Evolutionary conservation across 2,113 vertebrate species (phyloP).

Genomic region (Salvelinus alpinus): DNA sequence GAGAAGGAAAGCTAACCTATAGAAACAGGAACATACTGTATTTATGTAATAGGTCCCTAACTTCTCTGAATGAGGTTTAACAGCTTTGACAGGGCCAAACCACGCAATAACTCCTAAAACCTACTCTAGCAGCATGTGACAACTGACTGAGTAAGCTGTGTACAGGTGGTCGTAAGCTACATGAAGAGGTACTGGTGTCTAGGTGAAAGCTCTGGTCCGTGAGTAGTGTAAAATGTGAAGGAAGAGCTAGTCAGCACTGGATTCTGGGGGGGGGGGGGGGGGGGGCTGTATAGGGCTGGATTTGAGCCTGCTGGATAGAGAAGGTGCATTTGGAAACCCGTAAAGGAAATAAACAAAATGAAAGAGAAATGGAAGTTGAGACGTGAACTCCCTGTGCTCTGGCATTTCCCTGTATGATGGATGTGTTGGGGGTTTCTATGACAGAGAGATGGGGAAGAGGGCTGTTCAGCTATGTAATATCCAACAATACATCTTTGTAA

Average conservation of each 20-base stretch:
- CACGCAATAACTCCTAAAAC: not conserved
- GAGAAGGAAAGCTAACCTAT: not conserved
- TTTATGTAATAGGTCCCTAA: not conserved
- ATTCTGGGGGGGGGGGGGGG: not conserved
- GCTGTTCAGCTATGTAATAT: slow-evolving; percentile 42
- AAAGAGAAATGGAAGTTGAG: slow-evolving; percentile 62
- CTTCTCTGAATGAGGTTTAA: not conserved
- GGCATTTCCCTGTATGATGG: slow-evolving; percentile 66
- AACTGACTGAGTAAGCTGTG: not conserved
- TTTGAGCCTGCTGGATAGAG: not conserved
- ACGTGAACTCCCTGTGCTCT: slow-evolving; percentile 60
- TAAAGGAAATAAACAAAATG: slow-evolving; percentile 66
- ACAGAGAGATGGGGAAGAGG: slow-evolving; percentile 39
- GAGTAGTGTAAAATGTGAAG: not conserved
- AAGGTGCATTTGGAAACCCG: slow-evolving; percentile 52
- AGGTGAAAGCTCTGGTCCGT: slow-evolving; percentile 1
- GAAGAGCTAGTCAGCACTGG: not conserved
- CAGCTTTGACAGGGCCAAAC: not conserved
- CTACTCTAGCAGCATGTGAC: not conserved
- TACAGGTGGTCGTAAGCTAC: not conserved
- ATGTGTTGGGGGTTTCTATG: slow-evolving; percentile 53
- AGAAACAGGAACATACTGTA: not conserved
- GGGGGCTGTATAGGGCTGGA: not conserved
- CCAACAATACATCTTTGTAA: slow-evolving; percentile 53
- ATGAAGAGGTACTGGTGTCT: not conserved